phyloP scores from a whole-genome alignment of 2,888 invertebrate genomes.

The Autographa pulchrina region DNA sequence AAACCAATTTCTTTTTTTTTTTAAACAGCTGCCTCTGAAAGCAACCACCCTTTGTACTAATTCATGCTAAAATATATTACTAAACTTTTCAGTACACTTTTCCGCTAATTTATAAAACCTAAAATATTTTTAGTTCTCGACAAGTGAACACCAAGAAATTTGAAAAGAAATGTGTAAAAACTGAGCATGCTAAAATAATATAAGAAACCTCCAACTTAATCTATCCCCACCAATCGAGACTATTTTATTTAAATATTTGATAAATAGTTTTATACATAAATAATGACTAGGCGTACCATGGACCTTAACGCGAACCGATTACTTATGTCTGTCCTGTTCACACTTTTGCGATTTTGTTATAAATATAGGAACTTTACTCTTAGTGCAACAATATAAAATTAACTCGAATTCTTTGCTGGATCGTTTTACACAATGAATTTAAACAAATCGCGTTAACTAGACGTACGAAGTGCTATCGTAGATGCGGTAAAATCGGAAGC shows the following conservation, averaged over 20 bases:
- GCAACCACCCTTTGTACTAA: slow-evolving; percentile 79
- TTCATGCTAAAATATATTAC: slow-evolving; percentile 66
- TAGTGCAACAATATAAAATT: slow-evolving; percentile 80
- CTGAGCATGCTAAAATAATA: slow-evolving; percentile 70
- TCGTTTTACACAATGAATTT: slow-evolving; percentile 56
- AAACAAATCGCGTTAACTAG: slow-evolving; percentile 64
- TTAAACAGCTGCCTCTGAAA: slow-evolving; percentile 68
- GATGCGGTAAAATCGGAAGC: slow-evolving; percentile 72
- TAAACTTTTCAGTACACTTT: slow-evolving; percentile 64
- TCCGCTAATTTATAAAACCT: slow-evolving; percentile 63
- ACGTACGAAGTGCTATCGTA: slow-evolving; percentile 66
- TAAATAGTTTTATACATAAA: slow-evolving; percentile 82
- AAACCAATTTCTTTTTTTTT: slow-evolving; percentile 74
- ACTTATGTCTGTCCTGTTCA: slow-evolving; percentile 65
- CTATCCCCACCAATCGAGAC: slow-evolving; percentile 74
- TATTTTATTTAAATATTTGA: slow-evolving; percentile 78
- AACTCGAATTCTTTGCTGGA: slow-evolving; percentile 53
- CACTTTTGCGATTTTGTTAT: slow-evolving; percentile 74
- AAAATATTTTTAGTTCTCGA: slow-evolving; percentile 44
- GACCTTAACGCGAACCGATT: slow-evolving; percentile 79
- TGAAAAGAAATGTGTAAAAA: slow-evolving; percentile 57
- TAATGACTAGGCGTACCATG: slow-evolving; percentile 88
- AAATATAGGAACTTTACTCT: slow-evolving; percentile 87
- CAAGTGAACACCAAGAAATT: slow-evolving; percentile 53
- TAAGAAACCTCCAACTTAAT: slow-evolving; percentile 66